Conservation (phyloP, 2,888 invertebrate genomes). For the Drosophila rellima region DNA sequence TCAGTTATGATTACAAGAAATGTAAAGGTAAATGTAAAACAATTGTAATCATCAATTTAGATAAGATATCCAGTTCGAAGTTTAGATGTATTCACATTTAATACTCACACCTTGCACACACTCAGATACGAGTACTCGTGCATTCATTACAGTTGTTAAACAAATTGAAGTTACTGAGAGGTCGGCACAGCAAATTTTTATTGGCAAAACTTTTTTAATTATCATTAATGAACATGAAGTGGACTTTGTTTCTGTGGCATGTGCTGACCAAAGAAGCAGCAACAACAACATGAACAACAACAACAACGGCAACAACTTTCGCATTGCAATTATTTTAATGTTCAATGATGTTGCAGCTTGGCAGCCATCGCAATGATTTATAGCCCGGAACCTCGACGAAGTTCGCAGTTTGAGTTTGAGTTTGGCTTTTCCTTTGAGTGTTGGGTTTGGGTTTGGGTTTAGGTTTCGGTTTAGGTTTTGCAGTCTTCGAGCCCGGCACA, state of each 20-base stretch:
- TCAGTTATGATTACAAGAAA: too few relatives aligned
- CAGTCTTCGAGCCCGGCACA: constrained; percentile 18
- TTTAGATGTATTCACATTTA: not conserved
- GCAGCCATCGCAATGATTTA: constrained; percentile 72
- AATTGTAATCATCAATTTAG: too few relatives aligned
- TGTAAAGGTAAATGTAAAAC: too few relatives aligned
- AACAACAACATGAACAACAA: constrained; percentile 5
- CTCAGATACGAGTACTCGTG: not conserved
- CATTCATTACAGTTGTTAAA: constrained; percentile 43
- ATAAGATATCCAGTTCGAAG: too few relatives aligned
- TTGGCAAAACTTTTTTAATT: constrained; percentile 73
- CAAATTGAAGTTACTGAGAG: constrained; percentile 36
- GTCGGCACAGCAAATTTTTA: constrained; percentile 54
- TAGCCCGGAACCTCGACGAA: constrained; percentile 39
- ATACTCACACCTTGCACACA: constrained; percentile 7
- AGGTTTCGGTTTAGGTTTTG: not conserved
- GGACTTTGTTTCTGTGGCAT: constrained; percentile 35
- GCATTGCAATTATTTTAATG: constrained; percentile 77
- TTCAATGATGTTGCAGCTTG: constrained; percentile 76
- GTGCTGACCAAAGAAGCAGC: constrained; percentile 52
- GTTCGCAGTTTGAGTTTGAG: constrained; percentile 35
- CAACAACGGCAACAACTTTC: constrained; percentile 49
- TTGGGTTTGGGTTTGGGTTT: not conserved
- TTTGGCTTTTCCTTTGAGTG: constrained; percentile 21
- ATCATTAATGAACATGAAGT: constrained; percentile 74